Conservation (phyloP, 1,140 invertebrate genomes). For the Dysdera silvatica region DNA sequence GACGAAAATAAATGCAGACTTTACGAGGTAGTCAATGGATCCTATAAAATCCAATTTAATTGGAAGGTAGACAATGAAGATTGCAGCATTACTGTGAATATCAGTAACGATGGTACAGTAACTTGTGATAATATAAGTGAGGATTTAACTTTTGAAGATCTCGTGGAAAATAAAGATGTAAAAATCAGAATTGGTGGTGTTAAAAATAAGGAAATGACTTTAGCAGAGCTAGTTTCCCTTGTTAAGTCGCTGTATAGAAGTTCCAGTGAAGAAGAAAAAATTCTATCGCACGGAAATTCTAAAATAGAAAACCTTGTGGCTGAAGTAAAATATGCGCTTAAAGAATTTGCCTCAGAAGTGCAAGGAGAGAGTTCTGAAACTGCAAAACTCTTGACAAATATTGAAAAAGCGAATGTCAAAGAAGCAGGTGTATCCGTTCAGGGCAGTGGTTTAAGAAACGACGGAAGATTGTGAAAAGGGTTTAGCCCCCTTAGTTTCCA, state of each 20-base stretch:
- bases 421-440: neutral
- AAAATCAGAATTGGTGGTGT: too few relatives aligned
- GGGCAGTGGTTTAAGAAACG: neutral
- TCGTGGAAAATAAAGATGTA: too few relatives aligned
- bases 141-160: too few relatives aligned
- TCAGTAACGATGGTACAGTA: neutral
- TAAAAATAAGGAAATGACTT: too few relatives aligned
- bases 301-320: too few relatives aligned
- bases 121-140: too few relatives aligned
- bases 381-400: neutral
- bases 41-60: neutral
- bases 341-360: neutral
- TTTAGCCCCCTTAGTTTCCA: neutral
- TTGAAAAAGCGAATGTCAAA: neutral
- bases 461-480: neutral
- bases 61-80: neutral
- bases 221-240: too few relatives aligned
- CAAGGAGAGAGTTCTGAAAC: slow-evolving; percentile 5
- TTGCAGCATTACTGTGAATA: neutral
- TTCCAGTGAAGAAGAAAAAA: too few relatives aligned
- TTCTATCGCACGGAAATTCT: too few relatives aligned
- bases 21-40: neutral
- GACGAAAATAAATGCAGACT: neutral
- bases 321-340: too few relatives aligned
- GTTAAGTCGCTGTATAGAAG: too few relatives aligned